Conservation (phyloP, 2,888 invertebrate genomes). For the Drosophila rellima region DNA sequence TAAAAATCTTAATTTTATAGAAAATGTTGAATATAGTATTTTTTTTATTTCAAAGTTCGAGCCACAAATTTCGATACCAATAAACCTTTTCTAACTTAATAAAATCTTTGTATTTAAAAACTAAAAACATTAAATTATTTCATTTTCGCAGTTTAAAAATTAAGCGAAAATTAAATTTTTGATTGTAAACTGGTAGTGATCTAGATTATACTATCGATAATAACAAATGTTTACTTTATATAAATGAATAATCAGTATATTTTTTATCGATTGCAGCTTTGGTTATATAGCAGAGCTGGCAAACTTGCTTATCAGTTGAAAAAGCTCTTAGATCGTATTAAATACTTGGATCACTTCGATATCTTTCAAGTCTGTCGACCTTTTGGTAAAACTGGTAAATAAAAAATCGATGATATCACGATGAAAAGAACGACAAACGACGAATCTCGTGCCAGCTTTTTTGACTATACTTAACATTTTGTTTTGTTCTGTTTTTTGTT, state of each 20-base stretch:
- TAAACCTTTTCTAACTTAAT: too few relatives aligned
- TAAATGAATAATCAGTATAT: background rate
- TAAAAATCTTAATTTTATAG: too few relatives aligned
- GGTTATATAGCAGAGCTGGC: background rate
- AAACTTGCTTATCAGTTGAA: conserved; percentile 8
- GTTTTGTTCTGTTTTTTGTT: conserved; percentile 19
- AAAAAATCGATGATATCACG: conserved; percentile 39
- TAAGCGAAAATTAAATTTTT: too few relatives aligned
- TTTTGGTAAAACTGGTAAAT: conserved; percentile 23
- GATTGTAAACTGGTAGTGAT: too few relatives aligned
- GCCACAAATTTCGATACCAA: too few relatives aligned
- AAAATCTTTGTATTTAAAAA: too few relatives aligned
- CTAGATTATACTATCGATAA: background rate
- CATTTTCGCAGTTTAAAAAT: too few relatives aligned
- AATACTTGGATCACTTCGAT: conserved; percentile 7
- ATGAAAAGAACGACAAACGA: conserved; percentile 7
- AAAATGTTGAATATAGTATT: too few relatives aligned
- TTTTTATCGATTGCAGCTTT: background rate
- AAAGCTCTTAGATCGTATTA: conserved; percentile 1
- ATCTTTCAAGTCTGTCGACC: conserved; percentile 16
- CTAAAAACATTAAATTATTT: too few relatives aligned
- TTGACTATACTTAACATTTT: conserved; percentile 45
- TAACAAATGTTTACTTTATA: background rate
- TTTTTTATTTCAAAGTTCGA: too few relatives aligned
- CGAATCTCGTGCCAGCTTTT: conserved; percentile 34